Base-by-base conservation (phyloP, 53 echinoderm and acorn worm genomes). In the Luidia sarsii region DNA sequence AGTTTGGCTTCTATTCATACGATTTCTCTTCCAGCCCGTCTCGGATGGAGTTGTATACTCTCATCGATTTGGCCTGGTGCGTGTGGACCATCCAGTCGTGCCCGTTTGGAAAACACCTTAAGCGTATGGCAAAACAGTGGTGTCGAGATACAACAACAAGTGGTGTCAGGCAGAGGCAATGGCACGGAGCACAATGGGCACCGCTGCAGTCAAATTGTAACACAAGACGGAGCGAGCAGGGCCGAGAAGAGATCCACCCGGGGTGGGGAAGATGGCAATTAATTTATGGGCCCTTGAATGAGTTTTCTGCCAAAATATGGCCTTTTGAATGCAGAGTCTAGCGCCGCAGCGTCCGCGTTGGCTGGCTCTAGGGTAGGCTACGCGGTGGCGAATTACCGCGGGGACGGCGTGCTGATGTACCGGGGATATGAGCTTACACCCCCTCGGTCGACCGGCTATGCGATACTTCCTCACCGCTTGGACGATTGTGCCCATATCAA, bases 231-330 rank as follows among this genome's bases (percentile, higher is more conserved):
- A 20, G 60, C 48, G 34, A 69, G 50, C 33, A 15, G 31, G 70
- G 70, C 32, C 33, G 77, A 60, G 61, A 61, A 77, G 60, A 77
- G 46, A 31, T 29, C 18, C n/a, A 45, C 14, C 77, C 74, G 72
- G 71, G 77, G 30, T 43, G 77, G 77, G 75, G 77, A 60, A 77
- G 60, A 59, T 59, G 61, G 77, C 77, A 77, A 77, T 77, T 77
- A 77, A 77, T 77, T 77, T 77, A 77, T 77, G 62, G 75, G 61
- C 61, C 33, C 59, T 59, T 77, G 77, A 77, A 77, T 61, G 77
- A 19, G 61, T 21, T 70, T 59, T 23, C 59, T 59, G 15, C 45
- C 30, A 59, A 60, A 77, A 77, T 59, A 77, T 48, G 43, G 19
- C 31, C 48, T 77, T 59, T 39, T 77, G 21, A 52, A 77, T 59